These are phyloP conservation scores for Vidua macroura DNA, from an alignment of 2,113 vertebrate species.

Conservation along the genomic window DNA sequence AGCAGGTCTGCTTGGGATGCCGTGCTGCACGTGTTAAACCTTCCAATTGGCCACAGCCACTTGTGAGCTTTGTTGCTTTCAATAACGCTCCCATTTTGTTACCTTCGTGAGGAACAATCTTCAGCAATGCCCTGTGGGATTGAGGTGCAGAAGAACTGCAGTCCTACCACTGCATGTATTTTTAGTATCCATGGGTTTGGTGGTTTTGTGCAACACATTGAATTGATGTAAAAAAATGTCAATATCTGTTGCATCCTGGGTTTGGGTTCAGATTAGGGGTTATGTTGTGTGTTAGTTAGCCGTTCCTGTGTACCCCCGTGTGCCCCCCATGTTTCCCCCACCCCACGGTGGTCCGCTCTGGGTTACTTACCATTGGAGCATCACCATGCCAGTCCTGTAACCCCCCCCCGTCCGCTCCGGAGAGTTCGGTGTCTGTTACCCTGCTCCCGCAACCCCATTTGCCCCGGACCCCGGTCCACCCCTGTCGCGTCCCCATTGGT, in stretches of 20 bases:
- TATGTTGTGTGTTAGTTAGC: no score
- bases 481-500: no score
- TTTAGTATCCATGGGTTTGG: background rate
- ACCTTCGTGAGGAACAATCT: background rate
- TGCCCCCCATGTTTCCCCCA: no score
- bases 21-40: fast-evolving
- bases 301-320: no score
- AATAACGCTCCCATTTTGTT: background rate
- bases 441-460: no score
- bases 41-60: background rate
- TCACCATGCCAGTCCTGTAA: no score
- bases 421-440: no score
- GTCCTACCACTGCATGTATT: background rate
- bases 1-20: background rate
- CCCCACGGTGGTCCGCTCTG: no score
- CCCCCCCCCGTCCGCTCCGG: no score
- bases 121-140: background rate
- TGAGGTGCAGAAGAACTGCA: background rate
- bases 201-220: background rate
- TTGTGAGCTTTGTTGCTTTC: background rate
- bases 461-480: no score
- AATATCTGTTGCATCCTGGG: background rate
- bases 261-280: no score
- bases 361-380: no score
- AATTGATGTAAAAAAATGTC: background rate